Conservation (phyloP, 1,140 invertebrate species). For the Batillaria attramentaria region DNA sequence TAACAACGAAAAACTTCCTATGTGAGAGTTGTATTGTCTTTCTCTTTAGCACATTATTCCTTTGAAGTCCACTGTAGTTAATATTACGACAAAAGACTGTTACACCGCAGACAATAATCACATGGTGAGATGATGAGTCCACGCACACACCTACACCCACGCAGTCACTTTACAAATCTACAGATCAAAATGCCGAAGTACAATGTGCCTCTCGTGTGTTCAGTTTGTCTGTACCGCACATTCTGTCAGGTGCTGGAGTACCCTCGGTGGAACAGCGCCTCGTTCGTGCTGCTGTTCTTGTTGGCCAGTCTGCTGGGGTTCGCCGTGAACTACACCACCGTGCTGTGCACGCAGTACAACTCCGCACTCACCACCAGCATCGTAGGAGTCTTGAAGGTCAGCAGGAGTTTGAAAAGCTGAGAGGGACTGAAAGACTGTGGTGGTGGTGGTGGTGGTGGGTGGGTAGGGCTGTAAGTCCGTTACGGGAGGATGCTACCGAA, state of each 20-base stretch:
- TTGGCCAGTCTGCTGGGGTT: constrained; percentile 98
- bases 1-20: neutral
- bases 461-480: neutral
- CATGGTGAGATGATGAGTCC: neutral
- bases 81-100: too few relatives aligned
- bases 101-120: neutral
- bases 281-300: constrained; percentile 88
- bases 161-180: neutral
- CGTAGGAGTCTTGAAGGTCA: constrained; percentile 82
- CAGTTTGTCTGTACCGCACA: neutral
- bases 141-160: neutral
- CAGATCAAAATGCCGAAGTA: neutral
- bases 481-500: too few relatives aligned
- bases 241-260: constrained; percentile 76
- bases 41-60: too few relatives aligned
- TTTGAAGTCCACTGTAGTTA: too few relatives aligned
- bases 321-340: constrained; percentile 93
- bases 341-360: constrained; percentile 96
- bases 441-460: neutral
- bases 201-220: neutral
- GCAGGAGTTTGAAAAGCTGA: too few relatives aligned
- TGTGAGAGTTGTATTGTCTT: neutral
- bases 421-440: neutral
- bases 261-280: constrained; percentile 80
- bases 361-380: constrained; percentile 98